Base-by-base conservation (phyloP, 2,113 vertebrate species). In the Nerophis lumbriciformis region DNA sequence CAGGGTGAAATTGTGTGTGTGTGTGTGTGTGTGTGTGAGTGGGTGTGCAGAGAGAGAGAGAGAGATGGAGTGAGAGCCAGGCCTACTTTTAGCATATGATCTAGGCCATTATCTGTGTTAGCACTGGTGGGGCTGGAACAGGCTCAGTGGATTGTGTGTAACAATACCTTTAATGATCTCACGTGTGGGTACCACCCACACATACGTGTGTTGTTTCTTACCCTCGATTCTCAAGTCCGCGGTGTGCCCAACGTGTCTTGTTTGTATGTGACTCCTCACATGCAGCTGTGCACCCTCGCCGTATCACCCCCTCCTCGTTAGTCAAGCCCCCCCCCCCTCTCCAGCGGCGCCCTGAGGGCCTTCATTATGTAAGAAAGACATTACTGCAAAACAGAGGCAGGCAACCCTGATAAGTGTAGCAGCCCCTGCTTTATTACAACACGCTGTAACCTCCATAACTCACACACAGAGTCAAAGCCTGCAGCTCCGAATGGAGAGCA, bases 31-130 rank as follows among this genome's bases (percentile, higher is more conserved):
- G 54, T 44, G 56, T 48, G 73, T 56, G 63, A 14, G 53, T 50
- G 61, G 63, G 65, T 67, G 64, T 54, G 50, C 12, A 48, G 65
- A 44, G 59, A 28, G 35, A 48, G 63, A 72, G 63, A 16, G 67
- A 68, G 76, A 72, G 63, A 16, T 28, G 28, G 2, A 28, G 28
- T 28, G 67, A 68, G 76, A 71, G 69, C 48, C 68, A 85, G 88
- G 82, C 90, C 90, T 90, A 90, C 84, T 90, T 92, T 91, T 87
- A 80, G 86, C 83, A 76, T 90, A 83, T 89, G 86, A 92, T 92
- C 90, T 91, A 90, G 90, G 90, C 87, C 90, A 92, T 90, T 92
- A 92, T 92, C 88, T 92, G 90, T 92, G 90, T 88, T 92, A 91
- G 83, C 81, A 88, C 88, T 91, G 87, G 81, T 91, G 90, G 90